These are phyloP conservation scores for Tychaedon coryphoeus DNA, from an alignment of 2,113 vertebrate species.

Conservation along the genomic window DNA sequence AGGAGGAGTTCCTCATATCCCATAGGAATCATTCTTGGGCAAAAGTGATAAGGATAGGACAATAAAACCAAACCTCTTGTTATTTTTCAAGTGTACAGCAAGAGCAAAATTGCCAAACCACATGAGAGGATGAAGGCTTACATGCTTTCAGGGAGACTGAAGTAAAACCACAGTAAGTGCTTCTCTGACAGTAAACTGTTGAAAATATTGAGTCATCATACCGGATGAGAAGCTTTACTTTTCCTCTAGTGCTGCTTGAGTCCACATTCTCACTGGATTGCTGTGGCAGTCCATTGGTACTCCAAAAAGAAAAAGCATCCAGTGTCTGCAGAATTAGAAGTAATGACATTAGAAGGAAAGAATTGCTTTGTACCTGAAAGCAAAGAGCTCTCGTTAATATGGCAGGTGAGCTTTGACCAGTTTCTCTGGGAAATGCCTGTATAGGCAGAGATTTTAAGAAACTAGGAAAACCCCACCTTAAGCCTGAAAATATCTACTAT, in stretches of 20 bases:
- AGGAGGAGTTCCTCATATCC: neutral
- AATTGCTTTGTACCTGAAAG: neutral
- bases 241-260: neutral
- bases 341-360: neutral
- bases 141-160: neutral
- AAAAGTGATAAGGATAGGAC: neutral
- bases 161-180: neutral
- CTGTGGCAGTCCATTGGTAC: neutral
- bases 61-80: neutral
- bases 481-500: neutral
- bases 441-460: neutral
- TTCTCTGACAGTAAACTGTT: neutral
- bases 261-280: neutral
- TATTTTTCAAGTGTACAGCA: neutral
- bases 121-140: neutral
- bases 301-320: neutral
- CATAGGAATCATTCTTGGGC: neutral
- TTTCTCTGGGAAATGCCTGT: neutral
- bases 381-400: neutral
- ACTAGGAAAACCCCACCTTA: neutral
- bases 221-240: neutral
- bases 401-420: rapidly evolving
- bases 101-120: neutral
- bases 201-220: neutral
- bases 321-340: neutral